Evolutionary conservation across 1,140 invertebrate species (phyloP).

Genomic region (Orchestia grillus): DNA sequence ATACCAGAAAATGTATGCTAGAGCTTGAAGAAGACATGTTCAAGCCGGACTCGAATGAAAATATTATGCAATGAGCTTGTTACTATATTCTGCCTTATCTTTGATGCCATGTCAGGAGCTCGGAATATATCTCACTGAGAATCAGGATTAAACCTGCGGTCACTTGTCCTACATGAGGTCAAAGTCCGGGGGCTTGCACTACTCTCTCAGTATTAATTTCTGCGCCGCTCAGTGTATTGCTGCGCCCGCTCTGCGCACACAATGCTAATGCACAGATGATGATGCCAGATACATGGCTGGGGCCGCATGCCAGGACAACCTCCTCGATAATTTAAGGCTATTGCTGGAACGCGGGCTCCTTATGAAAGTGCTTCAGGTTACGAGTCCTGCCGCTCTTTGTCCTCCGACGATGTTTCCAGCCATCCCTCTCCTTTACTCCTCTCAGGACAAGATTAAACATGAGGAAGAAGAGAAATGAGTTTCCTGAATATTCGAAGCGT

Average conservation of each 20-base stretch:
- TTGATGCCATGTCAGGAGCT: background rate
- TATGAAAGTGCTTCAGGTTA: background rate
- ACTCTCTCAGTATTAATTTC: background rate
- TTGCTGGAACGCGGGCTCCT: background rate
- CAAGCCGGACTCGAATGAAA: background rate
- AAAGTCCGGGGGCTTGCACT: background rate
- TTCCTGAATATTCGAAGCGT: background rate
- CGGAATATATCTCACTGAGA: too few species aligned
- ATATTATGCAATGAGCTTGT: background rate
- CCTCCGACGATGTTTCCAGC: background rate
- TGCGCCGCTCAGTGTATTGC: background rate
- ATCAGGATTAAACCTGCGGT: too few species aligned
- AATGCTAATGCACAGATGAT: slow-evolving; percentile 15
- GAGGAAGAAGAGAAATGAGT: background rate
- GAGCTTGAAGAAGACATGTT: background rate
- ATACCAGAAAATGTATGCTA: too few species aligned
- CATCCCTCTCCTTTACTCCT: background rate
- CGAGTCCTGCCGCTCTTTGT: background rate
- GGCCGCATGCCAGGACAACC: background rate
- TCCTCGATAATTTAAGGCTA: background rate
- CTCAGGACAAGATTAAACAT: background rate
- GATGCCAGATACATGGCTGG: background rate
- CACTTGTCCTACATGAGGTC: background rate
- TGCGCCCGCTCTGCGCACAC: background rate
- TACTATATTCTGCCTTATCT: background rate